Percentiles rank a stretch among this genome's conserved stretches.
phyloP scores from a whole-genome alignment of 2,797 vertebrate genomes.

The Gymnoscopelus braueri region DNA sequence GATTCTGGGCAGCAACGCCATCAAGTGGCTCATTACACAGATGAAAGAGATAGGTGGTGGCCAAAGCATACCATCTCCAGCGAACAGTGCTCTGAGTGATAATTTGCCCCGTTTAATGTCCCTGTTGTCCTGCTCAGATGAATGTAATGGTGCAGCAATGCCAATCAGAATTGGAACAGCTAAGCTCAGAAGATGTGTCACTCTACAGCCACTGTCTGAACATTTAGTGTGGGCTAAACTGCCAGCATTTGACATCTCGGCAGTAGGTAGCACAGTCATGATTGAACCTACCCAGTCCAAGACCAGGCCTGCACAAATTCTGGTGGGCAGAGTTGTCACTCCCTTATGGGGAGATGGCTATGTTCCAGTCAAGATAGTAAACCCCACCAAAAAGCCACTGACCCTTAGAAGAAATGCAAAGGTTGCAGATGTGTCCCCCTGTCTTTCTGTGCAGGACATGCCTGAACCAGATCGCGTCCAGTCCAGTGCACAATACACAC shows the following conservation, averaged over 20 bases:
- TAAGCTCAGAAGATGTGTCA: slow-evolving; percentile 26
- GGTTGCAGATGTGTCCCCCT: slow-evolving; percentile 25
- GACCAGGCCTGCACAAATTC: slow-evolving; percentile 19
- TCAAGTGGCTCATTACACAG: slow-evolving; percentile 23
- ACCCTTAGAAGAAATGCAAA: slow-evolving; percentile 6
- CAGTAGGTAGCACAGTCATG: slow-evolving; percentile 14
- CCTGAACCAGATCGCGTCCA: slow-evolving; percentile 1
- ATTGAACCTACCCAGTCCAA: slow-evolving; percentile 25
- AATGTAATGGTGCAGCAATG: background rate
- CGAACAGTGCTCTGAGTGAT: background rate
- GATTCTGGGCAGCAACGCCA: slow-evolving; percentile 37
- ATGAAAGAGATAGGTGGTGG: slow-evolving; percentile 4
- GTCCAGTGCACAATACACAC: background rate
- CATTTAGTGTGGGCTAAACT: slow-evolving; percentile 41
- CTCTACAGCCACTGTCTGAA: slow-evolving; percentile 17
- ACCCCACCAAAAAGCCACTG: slow-evolving; percentile 9
- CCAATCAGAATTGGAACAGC: slow-evolving; percentile 21
- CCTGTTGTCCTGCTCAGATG: slow-evolving; percentile 2
- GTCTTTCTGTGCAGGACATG: slow-evolving; percentile 18
- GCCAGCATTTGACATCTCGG: background rate
- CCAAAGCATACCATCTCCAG: background rate
- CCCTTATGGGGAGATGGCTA: slow-evolving; percentile 23
- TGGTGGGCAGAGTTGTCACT: slow-evolving; percentile 20
- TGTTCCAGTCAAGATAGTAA: slow-evolving; percentile 29
- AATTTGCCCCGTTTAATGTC: slow-evolving; percentile 11